Conservation (phyloP, 2,797 vertebrate species). For the Rhabdophis nuchalis region DNA sequence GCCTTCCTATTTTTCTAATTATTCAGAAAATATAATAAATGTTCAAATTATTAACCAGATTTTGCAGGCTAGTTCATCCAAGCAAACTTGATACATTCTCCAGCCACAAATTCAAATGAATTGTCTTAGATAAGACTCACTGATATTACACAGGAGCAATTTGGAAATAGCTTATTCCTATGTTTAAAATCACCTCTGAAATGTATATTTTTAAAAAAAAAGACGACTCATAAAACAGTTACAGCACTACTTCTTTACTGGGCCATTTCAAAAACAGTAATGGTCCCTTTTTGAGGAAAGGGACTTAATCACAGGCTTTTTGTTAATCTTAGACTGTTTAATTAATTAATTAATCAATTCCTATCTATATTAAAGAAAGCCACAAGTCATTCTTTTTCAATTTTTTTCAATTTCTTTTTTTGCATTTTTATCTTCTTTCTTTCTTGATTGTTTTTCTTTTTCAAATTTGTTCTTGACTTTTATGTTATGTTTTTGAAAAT, state of each 20-base stretch:
- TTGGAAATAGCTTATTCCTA: neutral
- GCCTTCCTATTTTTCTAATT: neutral
- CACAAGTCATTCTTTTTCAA: neutral
- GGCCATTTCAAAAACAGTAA: neutral
- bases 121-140: neutral
- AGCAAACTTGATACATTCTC: neutral
- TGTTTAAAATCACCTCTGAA: neutral
- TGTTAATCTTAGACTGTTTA: neutral
- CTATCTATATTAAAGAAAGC: neutral
- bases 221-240: neutral
- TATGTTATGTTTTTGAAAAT: neutral
- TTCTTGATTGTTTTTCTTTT: neutral
- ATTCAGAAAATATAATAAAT: slow-evolving; percentile 9
- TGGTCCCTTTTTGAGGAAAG: neutral
- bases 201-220: neutral
- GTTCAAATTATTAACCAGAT: neutral
- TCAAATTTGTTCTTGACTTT: neutral
- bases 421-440: neutral
- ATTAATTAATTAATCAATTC: neutral
- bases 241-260: neutral
- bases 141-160: neutral
- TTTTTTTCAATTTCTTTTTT: neutral
- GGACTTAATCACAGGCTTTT: neutral
- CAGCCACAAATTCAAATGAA: neutral
- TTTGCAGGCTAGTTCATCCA: neutral